Percentiles rank a stretch among this genome's conserved stretches.
phyloP scores from a whole-genome alignment of 1,140 invertebrate species.

The Neuroterus valhalla region DNA sequence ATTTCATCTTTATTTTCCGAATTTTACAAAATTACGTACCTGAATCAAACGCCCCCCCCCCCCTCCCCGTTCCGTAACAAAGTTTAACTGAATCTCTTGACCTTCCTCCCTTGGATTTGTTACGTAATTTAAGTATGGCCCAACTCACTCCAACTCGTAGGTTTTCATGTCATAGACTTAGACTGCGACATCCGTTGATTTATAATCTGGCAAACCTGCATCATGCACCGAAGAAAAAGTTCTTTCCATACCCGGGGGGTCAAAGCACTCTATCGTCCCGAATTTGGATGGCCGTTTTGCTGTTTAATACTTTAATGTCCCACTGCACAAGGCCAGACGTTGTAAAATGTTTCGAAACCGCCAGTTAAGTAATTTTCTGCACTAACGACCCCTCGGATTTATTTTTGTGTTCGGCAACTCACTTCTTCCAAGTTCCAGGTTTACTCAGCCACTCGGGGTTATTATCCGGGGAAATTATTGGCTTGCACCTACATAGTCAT shows the following conservation, averaged over 20 bases:
- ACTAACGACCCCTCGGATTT: constrained; percentile 4
- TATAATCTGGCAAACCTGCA: no score
- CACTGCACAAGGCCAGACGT: constrained; percentile 4
- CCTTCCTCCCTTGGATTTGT: no score
- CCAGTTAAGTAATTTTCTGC: constrained; percentile 20
- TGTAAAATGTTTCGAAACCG: constrained; percentile 15
- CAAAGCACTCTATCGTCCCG: neutral
- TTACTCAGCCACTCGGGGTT: neutral
- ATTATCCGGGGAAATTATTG: constrained; percentile 23
- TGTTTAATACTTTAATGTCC: neutral
- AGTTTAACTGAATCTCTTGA: no score
- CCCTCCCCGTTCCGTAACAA: no score
- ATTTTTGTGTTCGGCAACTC: neutral
- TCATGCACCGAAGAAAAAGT: no score
- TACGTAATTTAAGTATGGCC: no score
- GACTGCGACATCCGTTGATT: no score
- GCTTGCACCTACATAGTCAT: constrained; percentile 1
- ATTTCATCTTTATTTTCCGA: no score
- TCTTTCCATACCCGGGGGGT: neutral
- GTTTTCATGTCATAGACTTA: no score
- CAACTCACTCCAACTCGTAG: no score
- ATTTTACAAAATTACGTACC: no score
- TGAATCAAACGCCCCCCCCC: no score
- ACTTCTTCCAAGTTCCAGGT: neutral
- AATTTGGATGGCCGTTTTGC: neutral